Base-by-base conservation (phyloP, 2,888 invertebrate genomes). In the Caenorhabditis sp. region DNA sequence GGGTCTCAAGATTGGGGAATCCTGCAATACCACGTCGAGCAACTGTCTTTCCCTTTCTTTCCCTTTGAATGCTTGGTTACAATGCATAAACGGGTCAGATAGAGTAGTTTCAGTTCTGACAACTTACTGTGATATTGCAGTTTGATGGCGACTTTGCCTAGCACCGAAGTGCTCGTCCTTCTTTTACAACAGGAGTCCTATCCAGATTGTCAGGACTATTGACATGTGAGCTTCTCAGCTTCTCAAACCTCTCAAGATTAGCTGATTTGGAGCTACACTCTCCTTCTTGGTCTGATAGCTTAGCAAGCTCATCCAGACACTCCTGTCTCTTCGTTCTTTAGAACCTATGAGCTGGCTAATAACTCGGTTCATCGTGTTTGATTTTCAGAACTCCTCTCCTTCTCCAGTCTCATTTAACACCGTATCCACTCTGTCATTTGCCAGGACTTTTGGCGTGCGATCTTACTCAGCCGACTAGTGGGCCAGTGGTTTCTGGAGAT, bases 381-480 rank as follows among this genome's bases (percentile, higher is more conserved):
- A 31, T 4, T 31, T 31, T 6, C 7, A 4, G 31, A 24, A 22
- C 14, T 22, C 26, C 7, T 1, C 22, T 14, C 26, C 5, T 54
- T 22, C 12, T 19, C 22, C 54, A 54, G 22, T 54, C 19, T 54
- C 54, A 14, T 54, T 22, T 1, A 16, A 54, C 19, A 19, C 54
- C 54, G 22, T 54, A 19, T 26, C 54, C 54, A 12, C 22, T 54
- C 26, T 24, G 2, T 26, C 22, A 54, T 54, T 10, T 22, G 22
- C 54, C 54, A 26, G 22, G 14, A 14, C 54, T 54, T 54, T 54
- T 54, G 54, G 54, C 54, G 16, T 54, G 22, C 22, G 26, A 22
- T 26, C 54, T 54, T 31, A 10, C n/a, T 47, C 10, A 6, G 22
- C 22, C 24, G 54, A 22, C 14, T 16, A 58, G 0, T 16, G 5